Base-by-base conservation (phyloP, 2,888 invertebrate genomes). In the Limenitis camilla region DNA sequence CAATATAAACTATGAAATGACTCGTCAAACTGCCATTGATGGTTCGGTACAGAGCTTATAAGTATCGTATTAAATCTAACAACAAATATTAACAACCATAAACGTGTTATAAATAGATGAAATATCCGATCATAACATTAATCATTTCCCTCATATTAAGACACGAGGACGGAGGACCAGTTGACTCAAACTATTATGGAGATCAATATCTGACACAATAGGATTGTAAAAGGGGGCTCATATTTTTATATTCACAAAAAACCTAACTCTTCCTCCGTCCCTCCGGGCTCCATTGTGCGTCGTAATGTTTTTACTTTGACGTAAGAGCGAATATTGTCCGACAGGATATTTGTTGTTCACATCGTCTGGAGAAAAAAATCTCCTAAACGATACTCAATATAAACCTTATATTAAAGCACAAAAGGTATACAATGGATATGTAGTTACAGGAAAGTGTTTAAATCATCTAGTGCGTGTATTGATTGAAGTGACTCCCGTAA, bases 211-310 rank as follows among this genome's bases (percentile, higher is more conserved):
- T 79, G 76, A 78, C 81, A 86, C 83, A 86, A 86, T 85, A 68
- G 82, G 76, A 81, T 82, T 82, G 82, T 85, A 84, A 83, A 85
- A 82, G 80, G 84, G 86, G 86, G 84, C 83, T 83, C 85, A 81
- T 83, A 84, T 87, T 87, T 86, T 86, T 76, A 84, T 84, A 85
- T 85, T 85, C 85, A 83, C 78, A 81, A 85, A 64, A 82, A 60
- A 81, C 80, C 76, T 76, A 84, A 85, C 85, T 83, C 84, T 85
- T 84, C 80, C 75, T 62, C 69, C 62, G 69, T 68, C 81, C 80
- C 76, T 76, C 69, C 64, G 57, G 60, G 60, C 58, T 52, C 65
- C 48, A 72, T 67, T 75, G 61, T 71, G 53, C 53, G 56, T 53
- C 49, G 50, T 60, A 48, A 62, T 65, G 71, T 60, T 78, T 66